Percentiles rank a stretch among this genome's conserved stretches.
These are phyloP conservation scores for Melieria crassipennis DNA, from an alignment of 2,888 invertebrate species.

Conservation along the genomic window DNA sequence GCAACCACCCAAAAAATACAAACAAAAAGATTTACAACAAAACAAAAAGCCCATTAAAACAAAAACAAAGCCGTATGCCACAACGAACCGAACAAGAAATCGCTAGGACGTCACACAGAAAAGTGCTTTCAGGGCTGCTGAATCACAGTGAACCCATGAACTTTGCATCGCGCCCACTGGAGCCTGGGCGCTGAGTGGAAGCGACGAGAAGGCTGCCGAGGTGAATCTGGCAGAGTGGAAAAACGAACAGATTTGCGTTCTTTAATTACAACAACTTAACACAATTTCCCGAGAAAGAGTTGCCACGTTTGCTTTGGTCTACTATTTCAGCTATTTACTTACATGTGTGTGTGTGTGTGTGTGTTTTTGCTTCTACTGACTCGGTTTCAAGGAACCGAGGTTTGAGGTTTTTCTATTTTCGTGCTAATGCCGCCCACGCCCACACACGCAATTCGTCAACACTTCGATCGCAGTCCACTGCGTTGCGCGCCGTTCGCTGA, in stretches of 20 bases:
- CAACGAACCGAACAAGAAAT: background rate
- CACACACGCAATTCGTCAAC: no score
- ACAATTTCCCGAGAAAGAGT: background rate
- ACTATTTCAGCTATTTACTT: background rate
- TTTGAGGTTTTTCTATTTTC: no score
- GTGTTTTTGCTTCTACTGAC: no score
- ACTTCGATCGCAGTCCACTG: background rate
- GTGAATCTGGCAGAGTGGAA: no score
- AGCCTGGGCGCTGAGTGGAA: background rate
- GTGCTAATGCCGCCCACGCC: no score
- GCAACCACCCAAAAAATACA: background rate
- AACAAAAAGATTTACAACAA: background rate
- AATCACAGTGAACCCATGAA: constrained; percentile 10
- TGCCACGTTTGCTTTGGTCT: background rate
- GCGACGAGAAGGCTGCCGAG: no score
- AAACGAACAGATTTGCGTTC: background rate
- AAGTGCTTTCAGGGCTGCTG: background rate
- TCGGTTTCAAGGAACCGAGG: no score
- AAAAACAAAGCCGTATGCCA: background rate
- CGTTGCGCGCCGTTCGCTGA: background rate
- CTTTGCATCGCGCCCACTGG: background rate
- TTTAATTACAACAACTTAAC: constrained; percentile 1
- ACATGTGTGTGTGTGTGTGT: background rate
- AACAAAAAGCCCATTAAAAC: background rate
- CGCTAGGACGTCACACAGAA: background rate